Base-by-base conservation (phyloP, 2,113 vertebrate species). In the Indicator indicator region DNA sequence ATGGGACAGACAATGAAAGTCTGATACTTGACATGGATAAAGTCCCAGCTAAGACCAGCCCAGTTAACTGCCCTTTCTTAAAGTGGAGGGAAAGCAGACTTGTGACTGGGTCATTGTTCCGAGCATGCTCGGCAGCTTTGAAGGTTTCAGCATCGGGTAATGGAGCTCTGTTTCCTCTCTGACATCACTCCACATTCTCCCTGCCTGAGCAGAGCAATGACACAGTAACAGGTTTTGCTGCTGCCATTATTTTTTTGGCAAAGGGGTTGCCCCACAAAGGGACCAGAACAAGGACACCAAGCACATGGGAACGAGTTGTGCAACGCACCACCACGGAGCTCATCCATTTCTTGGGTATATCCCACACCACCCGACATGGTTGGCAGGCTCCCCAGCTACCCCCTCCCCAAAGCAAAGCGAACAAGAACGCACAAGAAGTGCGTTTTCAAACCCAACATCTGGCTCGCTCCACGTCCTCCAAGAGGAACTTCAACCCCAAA, bases 381-480 rank as follows among this genome's bases (percentile, higher is more conserved):
- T 36, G 2, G 23, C 7, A 21, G 42, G n/a, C 6, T 86, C 46
- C 69, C 5, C 42, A 52, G 6, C 55, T 38, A 33, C 36, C 62
- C 23, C 13, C 26, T 44, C 42, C 62, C 36, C 38, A 52, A 46
- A 58, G 11, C 33, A 24, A 71, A 81, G 5, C 30, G n/a, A n/a
- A n/a, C n/a, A n/a, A n/a, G n/a, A n/a, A n/a, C n/a, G n/a, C 8
- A 46, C 0, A 0, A 64, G 33, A 81, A 83, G 77, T 0, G 0
- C 7, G 17, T 67, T 77, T 64, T 64, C 73, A 60, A 78, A 52
- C 11, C 48, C 33, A 55, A 64, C 44, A 83, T 18, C 17, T 28
- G 27, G 8, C 56, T 73, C 0, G 0, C 16, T 89, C 15, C 13
- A 4, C 42, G 52, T 93, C 80, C 90, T 11, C 20, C 81, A 77